These are phyloP conservation scores for Decapterus maruadsi DNA, from an alignment of 2,797 vertebrate genomes.

Conservation along the genomic window DNA sequence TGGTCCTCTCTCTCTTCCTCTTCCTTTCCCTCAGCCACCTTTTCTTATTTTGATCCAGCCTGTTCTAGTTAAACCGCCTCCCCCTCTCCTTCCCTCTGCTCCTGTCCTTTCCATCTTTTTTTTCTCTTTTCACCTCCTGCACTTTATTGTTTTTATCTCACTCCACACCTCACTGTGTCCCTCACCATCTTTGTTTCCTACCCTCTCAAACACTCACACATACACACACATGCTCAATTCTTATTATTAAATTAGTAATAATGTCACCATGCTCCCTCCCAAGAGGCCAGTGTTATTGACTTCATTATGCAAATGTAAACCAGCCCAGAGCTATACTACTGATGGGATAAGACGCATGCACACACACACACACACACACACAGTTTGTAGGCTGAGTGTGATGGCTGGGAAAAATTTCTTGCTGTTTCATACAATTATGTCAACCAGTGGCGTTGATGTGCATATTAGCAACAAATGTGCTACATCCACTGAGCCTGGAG, in stretches of 20 bases:
- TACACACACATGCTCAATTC: constrained; percentile 22
- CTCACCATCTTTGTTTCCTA: constrained; percentile 28
- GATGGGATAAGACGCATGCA: constrained; percentile 65
- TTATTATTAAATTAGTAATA: constrained; percentile 82
- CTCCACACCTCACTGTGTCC: not conserved
- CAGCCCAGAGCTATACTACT: constrained; percentile 75
- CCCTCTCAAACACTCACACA: constrained; percentile 13
- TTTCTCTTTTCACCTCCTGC: constrained; percentile 13
- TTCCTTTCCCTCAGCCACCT: constrained; percentile 9
- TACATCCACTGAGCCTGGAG: constrained; percentile 43
- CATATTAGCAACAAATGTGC: constrained; percentile 64
- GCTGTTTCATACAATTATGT: constrained; percentile 79
- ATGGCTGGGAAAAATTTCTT: constrained; percentile 59
- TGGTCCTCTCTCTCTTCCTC: constrained; percentile 3
- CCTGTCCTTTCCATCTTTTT: constrained; percentile 1
- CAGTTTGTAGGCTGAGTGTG: constrained; percentile 41
- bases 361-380: constrained; percentile 20
- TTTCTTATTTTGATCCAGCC: constrained; percentile 19
- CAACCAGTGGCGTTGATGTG: constrained; percentile 68
- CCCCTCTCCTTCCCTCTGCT: not conserved
- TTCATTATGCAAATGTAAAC: constrained; percentile 81
- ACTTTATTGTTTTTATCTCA: constrained; percentile 2
- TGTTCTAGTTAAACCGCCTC: constrained; percentile 14
- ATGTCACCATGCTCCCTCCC: constrained; percentile 75
- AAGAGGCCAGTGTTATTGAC: constrained; percentile 78